Evolutionary conservation across 2,888 invertebrate genomes (phyloP).

Genomic region (Noctua janthina): DNA sequence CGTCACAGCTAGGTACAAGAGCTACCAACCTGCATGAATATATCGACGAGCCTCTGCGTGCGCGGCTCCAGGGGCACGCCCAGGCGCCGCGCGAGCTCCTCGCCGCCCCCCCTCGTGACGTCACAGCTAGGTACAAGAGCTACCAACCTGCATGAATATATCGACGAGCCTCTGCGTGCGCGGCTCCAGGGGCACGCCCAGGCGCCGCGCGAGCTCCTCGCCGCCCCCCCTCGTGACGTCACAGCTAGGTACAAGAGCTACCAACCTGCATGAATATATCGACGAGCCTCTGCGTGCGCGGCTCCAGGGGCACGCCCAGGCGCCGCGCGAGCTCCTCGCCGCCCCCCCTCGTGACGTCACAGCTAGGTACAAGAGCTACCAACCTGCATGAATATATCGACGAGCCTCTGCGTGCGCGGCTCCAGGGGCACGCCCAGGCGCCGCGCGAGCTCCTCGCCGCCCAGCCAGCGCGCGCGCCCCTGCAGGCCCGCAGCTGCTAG

Average conservation of each 20-base stretch:
- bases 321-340: conserved; percentile 88
- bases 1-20: not conserved
- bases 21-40: conserved; percentile 92
- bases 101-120: not conserved
- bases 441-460: conserved; percentile 41
- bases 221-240: not conserved
- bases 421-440: conserved; percentile 79
- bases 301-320: conserved; percentile 74
- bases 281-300: not conserved
- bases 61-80: conserved; percentile 83
- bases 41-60: conserved; percentile 91
- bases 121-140: conserved; percentile 1
- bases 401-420: conserved; percentile 90
- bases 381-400: conserved; percentile 92
- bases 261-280: not conserved
- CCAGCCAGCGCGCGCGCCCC: conserved; percentile 75
- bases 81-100: not conserved
- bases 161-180: conserved; percentile 91
- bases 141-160: conserved; percentile 79
- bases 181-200: conserved; percentile 85
- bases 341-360: conserved; percentile 2
- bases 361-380: conserved; percentile 27
- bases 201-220: conserved; percentile 25
- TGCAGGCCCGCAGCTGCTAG: conserved; percentile 77
- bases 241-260: not conserved